phyloP scores from a whole-genome alignment of 2,113 vertebrate genomes.

The Phyllostomus hastatus region DNA sequence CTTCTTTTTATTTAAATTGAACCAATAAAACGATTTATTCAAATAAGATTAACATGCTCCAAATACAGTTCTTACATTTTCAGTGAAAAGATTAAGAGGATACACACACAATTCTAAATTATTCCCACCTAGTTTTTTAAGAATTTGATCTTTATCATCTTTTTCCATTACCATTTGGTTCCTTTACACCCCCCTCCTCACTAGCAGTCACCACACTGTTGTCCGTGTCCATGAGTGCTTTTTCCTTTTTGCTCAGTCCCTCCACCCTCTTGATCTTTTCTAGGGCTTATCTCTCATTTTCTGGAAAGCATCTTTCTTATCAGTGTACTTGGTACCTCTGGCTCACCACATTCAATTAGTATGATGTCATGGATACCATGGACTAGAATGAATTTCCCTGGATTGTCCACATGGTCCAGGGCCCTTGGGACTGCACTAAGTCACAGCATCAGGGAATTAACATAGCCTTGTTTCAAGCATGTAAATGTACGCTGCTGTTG shows the following conservation, averaged over 20 bases:
- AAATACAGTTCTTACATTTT: neutral
- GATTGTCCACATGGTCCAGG: neutral
- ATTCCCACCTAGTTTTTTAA: neutral
- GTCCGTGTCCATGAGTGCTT: too few relatives aligned
- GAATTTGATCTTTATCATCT: too few relatives aligned
- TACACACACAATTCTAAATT: neutral
- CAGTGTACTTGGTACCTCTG: neutral
- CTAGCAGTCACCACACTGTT: too few relatives aligned
- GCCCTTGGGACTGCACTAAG: neutral
- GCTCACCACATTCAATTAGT: neutral
- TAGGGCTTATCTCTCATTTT: neutral
- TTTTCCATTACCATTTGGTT: too few relatives aligned
- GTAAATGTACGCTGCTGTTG: neutral
- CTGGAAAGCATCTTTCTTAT: neutral
- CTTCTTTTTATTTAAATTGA: neutral
- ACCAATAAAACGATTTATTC: neutral
- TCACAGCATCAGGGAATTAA: neutral
- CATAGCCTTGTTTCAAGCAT: neutral
- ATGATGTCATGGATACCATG: neutral
- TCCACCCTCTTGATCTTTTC: neutral
- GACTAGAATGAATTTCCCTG: neutral
- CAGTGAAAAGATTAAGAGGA: slow-evolving; percentile 3
- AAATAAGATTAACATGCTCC: neutral
- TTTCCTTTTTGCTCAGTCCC: too few relatives aligned
- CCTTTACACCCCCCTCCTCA: too few relatives aligned